These are phyloP conservation scores for Rhagonycha lutea DNA, from an alignment of 2,888 invertebrate species.

Conservation along the genomic window DNA sequence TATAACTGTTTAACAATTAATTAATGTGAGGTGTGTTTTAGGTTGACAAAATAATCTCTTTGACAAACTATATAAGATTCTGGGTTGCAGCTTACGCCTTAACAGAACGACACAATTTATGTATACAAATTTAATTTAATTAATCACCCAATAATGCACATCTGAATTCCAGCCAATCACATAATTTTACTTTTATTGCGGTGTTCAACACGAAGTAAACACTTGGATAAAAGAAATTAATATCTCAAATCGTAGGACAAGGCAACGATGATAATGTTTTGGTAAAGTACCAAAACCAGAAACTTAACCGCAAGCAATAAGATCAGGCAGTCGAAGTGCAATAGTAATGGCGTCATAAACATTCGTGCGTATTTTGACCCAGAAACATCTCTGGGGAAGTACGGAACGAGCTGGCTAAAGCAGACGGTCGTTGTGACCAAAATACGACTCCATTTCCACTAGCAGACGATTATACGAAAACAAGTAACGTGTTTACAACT, in stretches of 20 bases:
- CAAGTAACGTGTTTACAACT: constrained; percentile 11
- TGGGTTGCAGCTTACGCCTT: background rate
- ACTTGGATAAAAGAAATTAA: background rate
- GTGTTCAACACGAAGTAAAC: background rate
- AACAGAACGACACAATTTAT: background rate
- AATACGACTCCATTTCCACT: constrained; percentile 25
- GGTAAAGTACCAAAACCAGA: background rate
- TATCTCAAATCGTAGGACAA: background rate
- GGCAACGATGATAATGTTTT: background rate
- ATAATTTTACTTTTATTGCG: background rate
- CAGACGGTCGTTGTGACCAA: constrained; percentile 26
- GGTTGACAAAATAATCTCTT: constrained; percentile 1
- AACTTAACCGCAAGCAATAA: constrained; percentile 16
- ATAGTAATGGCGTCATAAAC: constrained; percentile 24
- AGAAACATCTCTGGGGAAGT: constrained; percentile 22
- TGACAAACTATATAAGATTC: constrained; percentile 1
- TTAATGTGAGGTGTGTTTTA: background rate
- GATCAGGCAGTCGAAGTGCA: constrained; percentile 20
- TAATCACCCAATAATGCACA: background rate
- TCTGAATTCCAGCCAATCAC: background rate
- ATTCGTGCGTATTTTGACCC: constrained; percentile 21
- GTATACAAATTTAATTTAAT: background rate
- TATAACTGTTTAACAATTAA: background rate
- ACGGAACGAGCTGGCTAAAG: constrained; percentile 22
- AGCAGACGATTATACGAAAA: constrained; percentile 12